Base-by-base conservation (phyloP, 2,888 invertebrate genomes). In the Mantis religiosa region DNA sequence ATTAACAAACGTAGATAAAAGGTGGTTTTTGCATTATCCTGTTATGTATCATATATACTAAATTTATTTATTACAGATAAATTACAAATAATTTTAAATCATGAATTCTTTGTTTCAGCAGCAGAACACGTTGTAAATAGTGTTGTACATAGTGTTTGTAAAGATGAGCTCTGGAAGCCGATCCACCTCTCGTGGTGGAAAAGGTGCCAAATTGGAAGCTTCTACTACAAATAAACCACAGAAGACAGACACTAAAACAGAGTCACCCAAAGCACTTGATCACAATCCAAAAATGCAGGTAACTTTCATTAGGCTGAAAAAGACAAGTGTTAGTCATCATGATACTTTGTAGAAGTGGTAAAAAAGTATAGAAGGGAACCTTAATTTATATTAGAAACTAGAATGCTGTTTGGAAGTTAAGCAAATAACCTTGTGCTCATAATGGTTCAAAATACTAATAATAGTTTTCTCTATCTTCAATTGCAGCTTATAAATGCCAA, bases 131-230 rank as follows among this genome's bases (percentile, higher is more conserved):
- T 90, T 96, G 96, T 96, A 96, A 95, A 96, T 96, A 96, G 95
- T 95, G 94, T 95, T 96, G 96, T 96, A 96, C 94, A 96, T 96
- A 96, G 95, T 89, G 91, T 89, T 90, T 95, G 95, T 95, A 95
- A 96, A 94, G 93, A 96, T 95, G 95, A 96, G 95, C 95, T 95
- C 95, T 94, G 95, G 95, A 93, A 95, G 94, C 94, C 95, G 95
- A 94, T 95, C 95, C 95, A 95, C 95, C 95, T 94, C 93, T 90
- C 93, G 95, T 93, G 95, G 95, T 94, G 95, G 95, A 93, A 95
- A 91, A 90, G 91, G 91, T 90, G 88, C 90, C 85, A 91, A 91
- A 90, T 88, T 89, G 89, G 91, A 91, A 88, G 89, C 89, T 90
- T 90, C 89, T 89, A 88, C 90, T 86, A 90, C 90, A 88, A 94